Conservation (phyloP, 2,888 invertebrate genomes). For the Leptinotarsa tumamoca region DNA sequence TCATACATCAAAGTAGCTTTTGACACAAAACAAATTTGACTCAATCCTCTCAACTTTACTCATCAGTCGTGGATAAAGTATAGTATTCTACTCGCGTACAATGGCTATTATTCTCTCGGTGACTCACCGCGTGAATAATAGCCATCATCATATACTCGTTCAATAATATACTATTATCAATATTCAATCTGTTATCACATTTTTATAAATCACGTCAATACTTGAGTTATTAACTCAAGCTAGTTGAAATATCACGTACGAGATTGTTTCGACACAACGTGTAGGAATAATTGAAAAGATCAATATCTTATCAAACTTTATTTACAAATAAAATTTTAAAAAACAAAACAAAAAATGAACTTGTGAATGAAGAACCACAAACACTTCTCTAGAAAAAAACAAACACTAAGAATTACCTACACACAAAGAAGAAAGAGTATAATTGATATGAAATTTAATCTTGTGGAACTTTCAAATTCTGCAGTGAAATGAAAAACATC, state of each 20-base stretch:
- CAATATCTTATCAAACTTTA: slow-evolving; percentile 18
- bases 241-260: slow-evolving; percentile 1
- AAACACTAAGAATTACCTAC: neutral
- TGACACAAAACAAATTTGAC: too few species aligned
- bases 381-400: neutral
- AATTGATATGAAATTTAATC: neutral
- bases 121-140: too few species aligned
- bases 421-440: neutral
- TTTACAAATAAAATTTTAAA: slow-evolving; percentile 6
- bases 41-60: too few species aligned
- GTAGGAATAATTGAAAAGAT: neutral
- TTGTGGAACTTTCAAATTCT: neutral
- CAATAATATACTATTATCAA: too few species aligned
- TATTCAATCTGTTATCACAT: too few species aligned
- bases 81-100: too few species aligned
- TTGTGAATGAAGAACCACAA: neutral
- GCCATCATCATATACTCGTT: too few species aligned
- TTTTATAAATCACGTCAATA: too few species aligned
- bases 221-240: too few species aligned
- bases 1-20: too few species aligned
- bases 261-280: neutral
- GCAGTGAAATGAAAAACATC: neutral
- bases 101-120: too few species aligned
- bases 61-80: too few species aligned
- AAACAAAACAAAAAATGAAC: slow-evolving; percentile 7